Percentiles rank a stretch among this genome's conserved stretches.
phyloP scores from a whole-genome alignment of 2,113 vertebrate genomes.

The Labrus mixtus region DNA sequence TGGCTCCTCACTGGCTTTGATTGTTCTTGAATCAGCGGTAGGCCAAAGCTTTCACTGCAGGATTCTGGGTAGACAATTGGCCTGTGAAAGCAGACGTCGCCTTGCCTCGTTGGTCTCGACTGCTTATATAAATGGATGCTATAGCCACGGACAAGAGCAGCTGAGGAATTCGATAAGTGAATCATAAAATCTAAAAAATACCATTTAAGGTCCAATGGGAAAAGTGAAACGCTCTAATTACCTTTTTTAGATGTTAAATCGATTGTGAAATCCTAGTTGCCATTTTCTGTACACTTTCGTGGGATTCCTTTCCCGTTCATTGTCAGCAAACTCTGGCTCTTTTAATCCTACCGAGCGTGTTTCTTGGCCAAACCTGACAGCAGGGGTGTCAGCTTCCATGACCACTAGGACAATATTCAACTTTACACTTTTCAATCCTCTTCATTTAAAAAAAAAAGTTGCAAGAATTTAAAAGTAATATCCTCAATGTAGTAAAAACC shows the following conservation, averaged over 20 bases:
- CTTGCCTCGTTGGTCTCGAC: slow-evolving; percentile 83
- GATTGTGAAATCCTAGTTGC: slow-evolving; percentile 85
- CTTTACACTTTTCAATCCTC: slow-evolving; percentile 13
- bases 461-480: not conserved
- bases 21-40: slow-evolving; percentile 84
- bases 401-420: slow-evolving; percentile 28
- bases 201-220: slow-evolving; percentile 77
- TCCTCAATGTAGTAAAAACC: not conserved
- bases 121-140: slow-evolving; percentile 83
- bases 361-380: slow-evolving; percentile 25
- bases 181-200: slow-evolving; percentile 88
- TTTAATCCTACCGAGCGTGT: slow-evolving; percentile 29
- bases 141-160: slow-evolving; percentile 82
- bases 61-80: slow-evolving; percentile 70
- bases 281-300: slow-evolving; percentile 53
- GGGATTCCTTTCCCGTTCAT: slow-evolving; percentile 36
- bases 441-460: slow-evolving; percentile 8
- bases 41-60: slow-evolving; percentile 77
- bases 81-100: slow-evolving; percentile 65
- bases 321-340: slow-evolving; percentile 45
- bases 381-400: slow-evolving; percentile 30
- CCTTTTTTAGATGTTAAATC: slow-evolving; percentile 84
- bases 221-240: slow-evolving; percentile 73
- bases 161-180: slow-evolving; percentile 88
- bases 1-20: slow-evolving; percentile 78